phyloP scores from a whole-genome alignment of 2,797 vertebrate genomes.

The Lutjanus argentimaculatus region DNA sequence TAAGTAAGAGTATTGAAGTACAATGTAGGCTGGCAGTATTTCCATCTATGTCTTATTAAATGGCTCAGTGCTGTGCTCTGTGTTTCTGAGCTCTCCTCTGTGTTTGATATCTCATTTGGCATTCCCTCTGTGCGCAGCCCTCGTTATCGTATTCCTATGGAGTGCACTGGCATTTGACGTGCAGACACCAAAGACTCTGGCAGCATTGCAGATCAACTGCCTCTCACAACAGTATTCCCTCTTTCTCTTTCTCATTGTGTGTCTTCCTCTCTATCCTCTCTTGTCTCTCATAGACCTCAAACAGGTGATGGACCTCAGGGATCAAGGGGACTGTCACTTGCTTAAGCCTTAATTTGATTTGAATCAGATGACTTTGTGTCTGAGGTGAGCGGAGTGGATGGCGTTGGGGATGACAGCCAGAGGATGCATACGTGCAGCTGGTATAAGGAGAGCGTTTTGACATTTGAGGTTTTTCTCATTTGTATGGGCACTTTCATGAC shows the following conservation, averaged over 20 bases:
- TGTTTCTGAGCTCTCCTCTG: constrained; percentile 61
- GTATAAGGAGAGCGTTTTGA: constrained; percentile 31
- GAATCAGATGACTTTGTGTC: constrained; percentile 28
- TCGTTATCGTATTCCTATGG: constrained; percentile 80
- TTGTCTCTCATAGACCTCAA: constrained; percentile 52
- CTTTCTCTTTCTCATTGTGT: constrained; percentile 30
- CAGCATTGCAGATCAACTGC: constrained; percentile 74
- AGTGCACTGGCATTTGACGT: constrained; percentile 79
- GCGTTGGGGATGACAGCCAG: constrained; percentile 15
- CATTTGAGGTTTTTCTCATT: constrained; percentile 32
- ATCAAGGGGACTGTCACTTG: constrained; percentile 37
- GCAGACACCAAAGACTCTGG: constrained; percentile 72
- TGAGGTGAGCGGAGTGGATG: constrained; percentile 8
- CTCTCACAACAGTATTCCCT: constrained; percentile 56
- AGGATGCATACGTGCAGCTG: constrained; percentile 1
- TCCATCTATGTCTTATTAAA: constrained; percentile 69
- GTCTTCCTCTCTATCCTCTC: constrained; percentile 38
- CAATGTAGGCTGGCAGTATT: constrained; percentile 45
- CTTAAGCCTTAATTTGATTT: constrained; percentile 54
- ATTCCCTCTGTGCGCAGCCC: constrained; percentile 76
- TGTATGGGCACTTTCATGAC: no score
- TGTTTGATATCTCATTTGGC: constrained; percentile 77
- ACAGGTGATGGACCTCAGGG: constrained; percentile 59
- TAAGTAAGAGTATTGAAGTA: constrained; percentile 32
- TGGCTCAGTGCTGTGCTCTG: constrained; percentile 47